phyloP scores from a whole-genome alignment of 2,888 invertebrate species.

The Eupithecia abbreviata region DNA sequence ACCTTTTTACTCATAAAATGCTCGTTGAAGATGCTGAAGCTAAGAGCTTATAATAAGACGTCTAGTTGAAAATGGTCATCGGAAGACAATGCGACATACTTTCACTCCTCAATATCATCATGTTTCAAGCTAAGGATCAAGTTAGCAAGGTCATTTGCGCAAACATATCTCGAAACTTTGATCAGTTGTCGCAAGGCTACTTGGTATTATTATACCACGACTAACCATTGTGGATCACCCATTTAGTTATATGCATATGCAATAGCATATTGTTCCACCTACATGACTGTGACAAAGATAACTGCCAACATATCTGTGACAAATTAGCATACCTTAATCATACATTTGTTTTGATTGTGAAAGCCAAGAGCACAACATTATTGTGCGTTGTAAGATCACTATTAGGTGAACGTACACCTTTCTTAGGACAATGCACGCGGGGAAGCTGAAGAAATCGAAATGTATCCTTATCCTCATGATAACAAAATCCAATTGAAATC shows the following conservation, averaged over 20 bases:
- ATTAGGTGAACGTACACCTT: not conserved
- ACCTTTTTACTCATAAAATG: not conserved
- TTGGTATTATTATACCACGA: constrained; percentile 10
- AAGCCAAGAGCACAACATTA: not conserved
- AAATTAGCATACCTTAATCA: constrained; percentile 16
- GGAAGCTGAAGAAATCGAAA: not conserved
- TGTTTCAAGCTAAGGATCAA: constrained; percentile 17
- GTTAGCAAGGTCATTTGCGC: constrained; percentile 29
- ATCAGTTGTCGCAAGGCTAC: constrained; percentile 21
- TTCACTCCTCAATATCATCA: constrained; percentile 20
- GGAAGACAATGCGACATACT: constrained; percentile 1
- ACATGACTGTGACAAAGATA: constrained; percentile 50
- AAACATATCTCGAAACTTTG: constrained; percentile 31
- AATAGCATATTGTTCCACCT: constrained; percentile 72
- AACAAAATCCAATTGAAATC: not conserved
- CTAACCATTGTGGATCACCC: constrained; percentile 29
- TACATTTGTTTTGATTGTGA: constrained; percentile 21
- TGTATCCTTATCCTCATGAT: no score
- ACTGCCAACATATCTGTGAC: constrained; percentile 18
- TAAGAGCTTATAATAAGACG: not conserved
- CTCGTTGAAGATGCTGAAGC: not conserved
- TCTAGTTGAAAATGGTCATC: not conserved
- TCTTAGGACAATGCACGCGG: not conserved
- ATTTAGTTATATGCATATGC: constrained; percentile 62
- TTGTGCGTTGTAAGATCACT: not conserved